Evolutionary conservation across 2,888 invertebrate genomes (phyloP), one percentile per base, ranked within the genome.

Genomic region (Choristoneura rosaceana): DNA sequence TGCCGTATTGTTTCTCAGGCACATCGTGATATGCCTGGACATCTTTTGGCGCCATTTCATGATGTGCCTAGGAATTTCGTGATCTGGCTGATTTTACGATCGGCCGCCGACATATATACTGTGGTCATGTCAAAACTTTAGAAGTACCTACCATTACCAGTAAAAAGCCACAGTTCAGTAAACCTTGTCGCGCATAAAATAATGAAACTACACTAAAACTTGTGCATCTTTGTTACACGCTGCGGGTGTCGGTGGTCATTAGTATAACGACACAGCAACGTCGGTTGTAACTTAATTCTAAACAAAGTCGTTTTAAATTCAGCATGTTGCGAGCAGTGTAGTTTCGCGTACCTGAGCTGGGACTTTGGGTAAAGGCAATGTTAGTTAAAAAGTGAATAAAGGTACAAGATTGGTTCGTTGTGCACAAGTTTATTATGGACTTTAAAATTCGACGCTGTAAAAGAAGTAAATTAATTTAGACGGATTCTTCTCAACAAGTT

Each of bases 241-340:
- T 43, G 43, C 8, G 43, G 61, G 62, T 62, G 62, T 33, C 62
- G 25, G 45, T n/a, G 34, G 59, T 45, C 62, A 62, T 62, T 62
- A 62, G 62, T 43, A 25, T 45, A 62, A 62, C 55, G 55, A 55
- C 55, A 55, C 8, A 52, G 47, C 52, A 52, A 15, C 62, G n/a
- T 34, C 45, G 15, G 50, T 34, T 47, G 33, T 17, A 45, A 64
- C 64, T 50, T 34, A 50, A 64, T 64, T 64, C 50, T 52, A 64
- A 64, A 64, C 64, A 64, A 64, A 64, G 64, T 64, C 50, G 15
- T 47, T 50, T 64, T 64, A 64, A 64, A 64, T 64, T 64, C 38
- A 47, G 50, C 64, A 64, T 34, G 64, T 15, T 50, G 33, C 50
- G 34, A 52, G 15, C 47, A 63, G 45, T 45, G 50, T 38, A 50